Conservation (phyloP, 2,797 vertebrate genomes). For the Sebastes umbrosus region DNA sequence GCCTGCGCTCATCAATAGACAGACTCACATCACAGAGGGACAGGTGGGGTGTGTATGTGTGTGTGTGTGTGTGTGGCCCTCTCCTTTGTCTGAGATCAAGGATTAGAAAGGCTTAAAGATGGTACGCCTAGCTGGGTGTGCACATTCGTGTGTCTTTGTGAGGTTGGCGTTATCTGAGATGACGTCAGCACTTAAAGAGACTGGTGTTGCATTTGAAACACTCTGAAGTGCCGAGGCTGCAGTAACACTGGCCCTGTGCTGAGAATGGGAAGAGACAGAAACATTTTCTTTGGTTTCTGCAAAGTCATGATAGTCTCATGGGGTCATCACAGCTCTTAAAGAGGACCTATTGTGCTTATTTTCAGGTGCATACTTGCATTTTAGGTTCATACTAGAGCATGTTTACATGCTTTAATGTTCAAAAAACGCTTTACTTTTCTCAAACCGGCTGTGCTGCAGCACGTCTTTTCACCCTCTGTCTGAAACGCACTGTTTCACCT, state of each 20-base stretch:
- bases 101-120: slow-evolving; percentile 67
- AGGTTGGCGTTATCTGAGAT: slow-evolving; percentile 31
- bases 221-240: neutral
- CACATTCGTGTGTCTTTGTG: slow-evolving; percentile 35
- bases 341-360: no score
- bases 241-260: neutral
- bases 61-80: neutral
- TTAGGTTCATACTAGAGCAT: no score
- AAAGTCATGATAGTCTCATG: neutral
- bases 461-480: no score
- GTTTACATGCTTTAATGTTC: no score
- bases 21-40: slow-evolving; percentile 15
- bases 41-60: slow-evolving; percentile 5
- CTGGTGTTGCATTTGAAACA: slow-evolving; percentile 28
- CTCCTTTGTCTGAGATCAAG: slow-evolving; percentile 51
- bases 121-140: slow-evolving; percentile 20
- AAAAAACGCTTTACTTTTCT: no score
- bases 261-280: neutral
- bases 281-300: slow-evolving; percentile 10
- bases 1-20: slow-evolving; percentile 38
- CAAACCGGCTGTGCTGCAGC: no score
- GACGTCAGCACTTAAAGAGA: slow-evolving; percentile 39
- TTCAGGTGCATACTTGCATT: no score
- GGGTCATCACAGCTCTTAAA: neutral
- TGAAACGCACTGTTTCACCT: no score